Percentiles rank a stretch among this genome's conserved stretches.
phyloP scores from a whole-genome alignment of 1,140 invertebrate genomes.

The Cherax destructor region DNA sequence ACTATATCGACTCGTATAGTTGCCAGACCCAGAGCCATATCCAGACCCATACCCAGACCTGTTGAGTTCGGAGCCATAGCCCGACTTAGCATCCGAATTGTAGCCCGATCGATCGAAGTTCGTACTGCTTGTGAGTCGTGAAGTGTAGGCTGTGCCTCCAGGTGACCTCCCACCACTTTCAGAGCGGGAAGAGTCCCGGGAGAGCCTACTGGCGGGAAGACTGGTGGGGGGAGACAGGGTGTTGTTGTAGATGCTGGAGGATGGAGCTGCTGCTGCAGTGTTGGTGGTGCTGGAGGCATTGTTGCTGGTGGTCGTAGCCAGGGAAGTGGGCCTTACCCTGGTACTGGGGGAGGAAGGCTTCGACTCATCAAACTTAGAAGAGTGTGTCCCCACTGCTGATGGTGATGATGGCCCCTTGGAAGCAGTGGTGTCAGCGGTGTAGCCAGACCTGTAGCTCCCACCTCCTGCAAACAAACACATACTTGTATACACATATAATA shows the following conservation, averaged over 20 bases:
- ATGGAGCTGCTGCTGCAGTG: constrained; percentile 3
- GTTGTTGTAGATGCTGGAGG: background rate
- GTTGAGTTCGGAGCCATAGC: constrained; percentile 69
- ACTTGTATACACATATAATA: too few relatives aligned
- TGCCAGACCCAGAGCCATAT: constrained; percentile 63
- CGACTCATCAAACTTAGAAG: constrained; percentile 18
- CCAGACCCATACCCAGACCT: constrained; percentile 67
- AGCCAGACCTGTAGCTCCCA: constrained; percentile 22
- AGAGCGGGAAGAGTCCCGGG: constrained; percentile 31
- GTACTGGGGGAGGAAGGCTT: constrained; percentile 15
- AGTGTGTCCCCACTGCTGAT: background rate
- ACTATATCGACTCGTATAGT: constrained; percentile 56
- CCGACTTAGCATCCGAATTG: constrained; percentile 68
- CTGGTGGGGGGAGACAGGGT: constrained; percentile 19
- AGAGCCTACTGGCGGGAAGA: constrained; percentile 22
- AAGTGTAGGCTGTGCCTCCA: constrained; percentile 43
- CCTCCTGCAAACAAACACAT: background rate
- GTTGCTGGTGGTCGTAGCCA: constrained; percentile 16
- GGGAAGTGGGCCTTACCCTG: constrained; percentile 19
- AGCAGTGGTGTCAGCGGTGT: background rate
- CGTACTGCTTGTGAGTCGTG: constrained; percentile 45
- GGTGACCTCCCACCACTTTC: constrained; percentile 13
- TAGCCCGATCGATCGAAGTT: constrained; percentile 61
- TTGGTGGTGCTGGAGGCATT: constrained; percentile 21
- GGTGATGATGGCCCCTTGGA: too few relatives aligned